Percentiles rank a stretch among this genome's conserved stretches.
These are phyloP conservation scores for Rhopalosiphum maidis DNA, from an alignment of 1,140 invertebrate genomes.

Conservation along the genomic window DNA sequence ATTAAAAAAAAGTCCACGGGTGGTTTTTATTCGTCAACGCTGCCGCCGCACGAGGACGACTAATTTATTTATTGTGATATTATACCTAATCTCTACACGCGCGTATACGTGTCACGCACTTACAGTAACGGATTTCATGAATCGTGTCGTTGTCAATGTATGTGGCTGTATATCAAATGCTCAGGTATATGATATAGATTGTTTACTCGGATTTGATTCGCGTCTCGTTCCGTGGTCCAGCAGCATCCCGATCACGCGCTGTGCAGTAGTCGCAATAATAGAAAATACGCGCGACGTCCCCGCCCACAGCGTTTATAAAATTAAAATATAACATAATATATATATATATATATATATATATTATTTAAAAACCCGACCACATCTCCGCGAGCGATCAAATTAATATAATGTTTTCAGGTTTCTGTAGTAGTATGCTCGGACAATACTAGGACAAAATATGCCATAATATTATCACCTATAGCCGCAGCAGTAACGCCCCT, in stretches of 20 bases:
- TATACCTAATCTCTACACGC: background rate
- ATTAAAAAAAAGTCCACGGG: background rate
- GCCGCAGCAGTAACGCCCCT: background rate
- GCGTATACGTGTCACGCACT: background rate
- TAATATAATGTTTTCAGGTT: background rate
- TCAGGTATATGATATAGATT: background rate
- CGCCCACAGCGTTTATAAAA: background rate
- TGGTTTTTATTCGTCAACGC: background rate
- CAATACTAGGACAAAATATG: background rate
- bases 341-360: too few species aligned
- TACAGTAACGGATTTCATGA: background rate
- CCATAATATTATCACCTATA: background rate
- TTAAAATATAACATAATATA: background rate
- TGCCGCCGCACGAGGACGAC: background rate
- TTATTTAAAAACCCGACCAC: too few species aligned
- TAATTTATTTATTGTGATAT: constrained; percentile 1
- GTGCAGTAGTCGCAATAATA: background rate
- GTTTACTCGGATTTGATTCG: background rate
- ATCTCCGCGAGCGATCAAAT: background rate
- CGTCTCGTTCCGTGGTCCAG: background rate
- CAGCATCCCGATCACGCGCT: background rate
- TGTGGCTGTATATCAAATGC: background rate
- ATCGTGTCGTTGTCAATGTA: background rate
- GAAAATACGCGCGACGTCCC: background rate
- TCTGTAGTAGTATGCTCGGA: background rate